Conservation (phyloP, 2,888 invertebrate genomes). For the Vannuccia rotundouncinata region DNA sequence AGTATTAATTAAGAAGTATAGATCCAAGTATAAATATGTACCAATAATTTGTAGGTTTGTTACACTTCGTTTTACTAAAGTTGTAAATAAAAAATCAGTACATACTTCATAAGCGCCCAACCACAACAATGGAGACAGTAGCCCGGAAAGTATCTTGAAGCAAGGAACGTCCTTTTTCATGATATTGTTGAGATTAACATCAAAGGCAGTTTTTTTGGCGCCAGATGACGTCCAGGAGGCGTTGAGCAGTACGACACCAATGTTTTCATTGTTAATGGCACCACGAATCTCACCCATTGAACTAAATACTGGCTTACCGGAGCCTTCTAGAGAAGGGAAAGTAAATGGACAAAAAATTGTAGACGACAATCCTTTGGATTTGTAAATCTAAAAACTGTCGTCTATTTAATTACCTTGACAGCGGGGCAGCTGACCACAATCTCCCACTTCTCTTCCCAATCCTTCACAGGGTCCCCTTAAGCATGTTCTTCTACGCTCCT, state of each 20-base stretch:
- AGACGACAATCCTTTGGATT: no score
- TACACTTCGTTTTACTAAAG: no score
- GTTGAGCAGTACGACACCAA: conserved; percentile 29
- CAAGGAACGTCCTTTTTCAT: conserved; percentile 19
- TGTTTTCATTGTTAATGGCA: neutral
- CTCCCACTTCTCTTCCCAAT: neutral
- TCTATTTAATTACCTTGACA: neutral
- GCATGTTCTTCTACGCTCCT: neutral
- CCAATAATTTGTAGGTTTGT: no score
- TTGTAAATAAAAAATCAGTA: no score
- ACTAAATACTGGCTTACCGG: neutral
- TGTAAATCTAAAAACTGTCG: no score
- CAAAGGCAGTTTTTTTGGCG: neutral
- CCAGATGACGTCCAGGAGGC: neutral
- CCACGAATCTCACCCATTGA: conserved; percentile 32
- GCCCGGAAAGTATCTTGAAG: conserved; percentile 5
- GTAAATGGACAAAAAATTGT: neutral
- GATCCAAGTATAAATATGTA: no score
- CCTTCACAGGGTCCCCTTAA: neutral
- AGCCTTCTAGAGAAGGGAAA: neutral
- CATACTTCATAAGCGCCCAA: conserved; percentile 28
- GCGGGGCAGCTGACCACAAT: neutral
- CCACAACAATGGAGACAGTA: conserved; percentile 28
- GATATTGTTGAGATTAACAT: neutral
- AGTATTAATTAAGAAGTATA: no score